Conservation (phyloP, 2,888 invertebrate species). For the Stenotaenia linearis region DNA sequence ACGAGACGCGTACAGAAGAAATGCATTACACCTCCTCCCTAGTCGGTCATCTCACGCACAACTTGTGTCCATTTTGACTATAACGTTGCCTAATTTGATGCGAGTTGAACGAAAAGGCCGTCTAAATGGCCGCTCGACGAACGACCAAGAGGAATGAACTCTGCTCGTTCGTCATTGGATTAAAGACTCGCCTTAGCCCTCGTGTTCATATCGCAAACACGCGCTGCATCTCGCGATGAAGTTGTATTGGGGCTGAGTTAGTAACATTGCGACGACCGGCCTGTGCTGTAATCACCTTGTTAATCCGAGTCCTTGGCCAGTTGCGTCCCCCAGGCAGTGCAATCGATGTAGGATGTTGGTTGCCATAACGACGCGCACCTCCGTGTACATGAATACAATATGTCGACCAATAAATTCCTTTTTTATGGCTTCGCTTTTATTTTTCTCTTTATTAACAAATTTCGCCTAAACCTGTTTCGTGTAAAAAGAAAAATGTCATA, state of each 20-base stretch:
- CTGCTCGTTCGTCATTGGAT: constrained; percentile 24
- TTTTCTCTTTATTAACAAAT: neutral
- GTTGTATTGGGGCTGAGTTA: neutral
- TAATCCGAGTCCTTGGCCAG: neutral
- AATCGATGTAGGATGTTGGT: neutral
- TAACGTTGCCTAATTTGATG: neutral
- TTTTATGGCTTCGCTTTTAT: neutral
- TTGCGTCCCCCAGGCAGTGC: neutral
- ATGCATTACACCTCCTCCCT: neutral
- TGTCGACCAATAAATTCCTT: neutral
- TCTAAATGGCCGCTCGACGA: constrained; percentile 9
- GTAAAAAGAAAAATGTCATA: neutral
- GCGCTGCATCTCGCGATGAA: neutral
- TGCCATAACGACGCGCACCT: neutral
- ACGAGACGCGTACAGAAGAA: neutral
- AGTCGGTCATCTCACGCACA: neutral
- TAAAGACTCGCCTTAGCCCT: neutral
- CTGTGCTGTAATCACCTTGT: neutral
- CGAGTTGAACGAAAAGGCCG: neutral
- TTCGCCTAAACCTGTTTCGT: neutral
- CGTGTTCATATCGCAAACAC: neutral
- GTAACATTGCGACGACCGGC: neutral
- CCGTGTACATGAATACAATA: neutral
- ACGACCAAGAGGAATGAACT: neutral
- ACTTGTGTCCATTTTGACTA: neutral